A percentile compares a stretch with the other conserved stretches of the same genome.
Conservation (phyloP, 1,140 invertebrate genomes). For the Liolophura sinensis region DNA sequence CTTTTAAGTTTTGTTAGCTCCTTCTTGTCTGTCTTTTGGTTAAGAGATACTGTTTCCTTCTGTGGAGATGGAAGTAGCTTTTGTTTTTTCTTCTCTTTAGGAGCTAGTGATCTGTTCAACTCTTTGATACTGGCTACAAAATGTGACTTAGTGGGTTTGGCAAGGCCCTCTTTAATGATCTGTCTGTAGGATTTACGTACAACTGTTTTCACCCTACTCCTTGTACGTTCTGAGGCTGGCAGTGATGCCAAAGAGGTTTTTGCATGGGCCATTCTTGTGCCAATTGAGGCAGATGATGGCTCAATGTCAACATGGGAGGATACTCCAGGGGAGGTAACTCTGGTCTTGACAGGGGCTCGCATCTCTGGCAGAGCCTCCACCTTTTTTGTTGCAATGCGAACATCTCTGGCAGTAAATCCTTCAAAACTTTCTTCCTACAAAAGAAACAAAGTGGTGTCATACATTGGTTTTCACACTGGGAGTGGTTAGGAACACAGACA, state of each 20-base stretch:
- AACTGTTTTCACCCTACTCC: constrained; percentile 20
- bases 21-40: constrained; percentile 6
- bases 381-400: constrained; percentile 31
- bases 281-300: not conserved
- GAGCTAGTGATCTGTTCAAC: not conserved
- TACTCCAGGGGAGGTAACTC: constrained; percentile 1
- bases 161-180: constrained; percentile 23
- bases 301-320: too few relatives aligned
- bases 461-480: constrained; percentile 12
- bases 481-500: constrained; percentile 12
- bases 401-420: constrained; percentile 51
- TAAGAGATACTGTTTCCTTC: constrained; percentile 5
- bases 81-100: constrained; percentile 9
- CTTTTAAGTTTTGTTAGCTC: constrained; percentile 15
- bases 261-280: not conserved
- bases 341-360: not conserved
- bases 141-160: constrained; percentile 15
- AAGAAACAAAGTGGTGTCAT: constrained; percentile 9
- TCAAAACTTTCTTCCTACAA: constrained; percentile 58
- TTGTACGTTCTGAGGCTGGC: constrained; percentile 21
- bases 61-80: constrained; percentile 5
- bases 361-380: constrained; percentile 11
- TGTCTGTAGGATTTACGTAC: constrained; percentile 27
- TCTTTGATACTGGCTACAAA: constrained; percentile 6
- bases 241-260: constrained; percentile 11